Evolutionary conservation across 2,888 invertebrate species (phyloP).

Genomic region (Xylocampa areola): DNA sequence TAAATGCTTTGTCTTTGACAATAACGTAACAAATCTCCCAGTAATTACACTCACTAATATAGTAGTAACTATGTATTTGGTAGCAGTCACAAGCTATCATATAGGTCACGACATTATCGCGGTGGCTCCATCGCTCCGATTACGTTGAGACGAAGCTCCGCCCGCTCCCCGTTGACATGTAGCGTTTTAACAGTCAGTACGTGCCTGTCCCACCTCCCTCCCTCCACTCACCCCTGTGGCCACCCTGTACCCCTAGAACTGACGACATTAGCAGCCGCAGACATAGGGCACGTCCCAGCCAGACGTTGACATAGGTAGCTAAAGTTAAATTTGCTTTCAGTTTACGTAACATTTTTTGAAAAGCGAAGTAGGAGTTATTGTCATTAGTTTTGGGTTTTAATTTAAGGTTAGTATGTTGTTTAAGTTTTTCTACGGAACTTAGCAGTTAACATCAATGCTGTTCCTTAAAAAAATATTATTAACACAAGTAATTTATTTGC

Average conservation of each 20-base stretch:
- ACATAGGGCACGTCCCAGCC: slow-evolving; percentile 85
- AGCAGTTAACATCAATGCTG: too few relatives aligned
- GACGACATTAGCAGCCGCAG: slow-evolving; percentile 89
- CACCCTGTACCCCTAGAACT: slow-evolving; percentile 71
- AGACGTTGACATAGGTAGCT: slow-evolving; percentile 81
- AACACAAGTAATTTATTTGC: too few relatives aligned
- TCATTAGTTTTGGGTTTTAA: slow-evolving; percentile 35
- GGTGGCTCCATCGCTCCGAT: slow-evolving; percentile 78
- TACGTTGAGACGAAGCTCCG: slow-evolving; percentile 77
- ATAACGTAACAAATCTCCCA: slow-evolving; percentile 8
- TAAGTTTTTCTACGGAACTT: background rate
- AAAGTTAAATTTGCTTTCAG: slow-evolving; percentile 65
- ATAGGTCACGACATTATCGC: slow-evolving; percentile 86
- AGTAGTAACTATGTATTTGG: slow-evolving; percentile 61
- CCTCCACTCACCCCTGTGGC: slow-evolving; percentile 33
- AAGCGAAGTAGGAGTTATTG: slow-evolving; percentile 39
- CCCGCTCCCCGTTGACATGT: slow-evolving; percentile 85
- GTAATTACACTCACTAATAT: slow-evolving; percentile 20
- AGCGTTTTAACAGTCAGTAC: slow-evolving; percentile 88
- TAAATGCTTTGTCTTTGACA: too few relatives aligned
- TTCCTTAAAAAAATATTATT: too few relatives aligned
- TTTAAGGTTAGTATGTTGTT: slow-evolving; percentile 23
- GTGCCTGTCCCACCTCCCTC: slow-evolving; percentile 71
- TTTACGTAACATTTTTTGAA: slow-evolving; percentile 48
- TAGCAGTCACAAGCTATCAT: slow-evolving; percentile 62